Conservation (phyloP, 2,797 vertebrate species). For the Lepilemur septentrionalis region DNA sequence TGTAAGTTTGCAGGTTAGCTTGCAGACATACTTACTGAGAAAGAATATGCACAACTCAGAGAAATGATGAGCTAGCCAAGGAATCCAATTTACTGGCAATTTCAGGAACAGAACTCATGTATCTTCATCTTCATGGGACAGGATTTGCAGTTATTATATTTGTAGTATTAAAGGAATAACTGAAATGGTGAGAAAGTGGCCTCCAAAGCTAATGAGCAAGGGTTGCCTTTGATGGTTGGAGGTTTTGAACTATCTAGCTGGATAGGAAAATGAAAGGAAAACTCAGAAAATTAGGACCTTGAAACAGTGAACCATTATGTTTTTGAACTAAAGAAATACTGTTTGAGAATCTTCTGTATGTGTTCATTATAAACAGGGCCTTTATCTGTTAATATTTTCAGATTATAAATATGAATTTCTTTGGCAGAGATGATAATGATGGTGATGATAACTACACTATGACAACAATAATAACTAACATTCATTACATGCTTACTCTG, state of each 20-base stretch:
- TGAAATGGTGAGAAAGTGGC: slow-evolving; percentile 35
- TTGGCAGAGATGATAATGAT: neutral
- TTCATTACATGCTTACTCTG: neutral
- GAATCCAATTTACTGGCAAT: neutral
- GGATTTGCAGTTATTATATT: slow-evolving; percentile 2
- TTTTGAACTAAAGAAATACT: neutral
- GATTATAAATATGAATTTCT: neutral
- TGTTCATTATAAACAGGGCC: neutral
- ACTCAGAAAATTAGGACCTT: neutral
- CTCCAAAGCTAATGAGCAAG: slow-evolving; percentile 17
- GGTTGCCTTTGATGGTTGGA: slow-evolving; percentile 12
- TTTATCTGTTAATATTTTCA: slow-evolving; percentile 38
- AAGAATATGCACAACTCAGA: neutral
- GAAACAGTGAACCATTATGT: neutral
- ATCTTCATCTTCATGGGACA: neutral
- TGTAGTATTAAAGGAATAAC: slow-evolving; percentile 44
- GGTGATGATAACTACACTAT: neutral
- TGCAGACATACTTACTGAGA: neutral
- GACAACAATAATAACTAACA: neutral
- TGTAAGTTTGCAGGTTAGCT: neutral
- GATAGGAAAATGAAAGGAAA: slow-evolving; percentile 4
- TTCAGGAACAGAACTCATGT: neutral
- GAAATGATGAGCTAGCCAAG: neutral
- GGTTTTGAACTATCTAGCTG: neutral
- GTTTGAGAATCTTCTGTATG: neutral